phyloP scores from a whole-genome alignment of 2,113 vertebrate species.

The Choloepus hoffmanni region DNA sequence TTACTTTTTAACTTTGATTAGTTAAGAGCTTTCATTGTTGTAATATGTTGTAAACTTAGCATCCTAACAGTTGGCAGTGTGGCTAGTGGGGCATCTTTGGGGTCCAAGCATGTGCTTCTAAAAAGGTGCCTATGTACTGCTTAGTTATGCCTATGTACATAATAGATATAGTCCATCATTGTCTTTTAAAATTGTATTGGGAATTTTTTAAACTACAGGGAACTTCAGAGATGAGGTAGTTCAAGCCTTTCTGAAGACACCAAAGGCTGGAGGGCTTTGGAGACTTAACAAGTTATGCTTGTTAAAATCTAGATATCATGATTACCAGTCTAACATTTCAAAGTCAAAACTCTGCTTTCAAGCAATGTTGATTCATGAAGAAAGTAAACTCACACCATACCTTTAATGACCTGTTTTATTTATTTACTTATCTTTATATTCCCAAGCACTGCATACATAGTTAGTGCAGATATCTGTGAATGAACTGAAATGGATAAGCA shows the following conservation, averaged over 20 bases:
- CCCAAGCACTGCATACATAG: rapidly evolving
- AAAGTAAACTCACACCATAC: neutral
- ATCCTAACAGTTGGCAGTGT: neutral
- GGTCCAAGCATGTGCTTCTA: neutral
- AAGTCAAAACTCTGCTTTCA: neutral
- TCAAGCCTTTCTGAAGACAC: neutral
- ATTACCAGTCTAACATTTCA: neutral
- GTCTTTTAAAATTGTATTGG: neutral
- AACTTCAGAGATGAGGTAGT: neutral
- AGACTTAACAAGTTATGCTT: neutral
- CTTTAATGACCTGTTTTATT: neutral
- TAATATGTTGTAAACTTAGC: neutral
- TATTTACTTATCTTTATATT: neutral
- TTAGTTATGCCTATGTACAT: neutral
- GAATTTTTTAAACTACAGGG: neutral
- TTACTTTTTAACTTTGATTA: neutral
- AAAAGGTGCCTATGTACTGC: neutral
- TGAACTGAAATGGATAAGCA: slow-evolving; percentile 2
- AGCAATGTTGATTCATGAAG: neutral
- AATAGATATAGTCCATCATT: neutral
- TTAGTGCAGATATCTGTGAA: neutral
- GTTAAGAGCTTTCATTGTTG: neutral
- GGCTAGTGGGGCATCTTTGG: neutral
- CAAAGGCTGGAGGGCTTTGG: neutral
- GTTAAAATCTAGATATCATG: neutral